These are phyloP conservation scores for Auanema sp. DNA, from an alignment of 2,888 invertebrate genomes.

Conservation along the genomic window DNA sequence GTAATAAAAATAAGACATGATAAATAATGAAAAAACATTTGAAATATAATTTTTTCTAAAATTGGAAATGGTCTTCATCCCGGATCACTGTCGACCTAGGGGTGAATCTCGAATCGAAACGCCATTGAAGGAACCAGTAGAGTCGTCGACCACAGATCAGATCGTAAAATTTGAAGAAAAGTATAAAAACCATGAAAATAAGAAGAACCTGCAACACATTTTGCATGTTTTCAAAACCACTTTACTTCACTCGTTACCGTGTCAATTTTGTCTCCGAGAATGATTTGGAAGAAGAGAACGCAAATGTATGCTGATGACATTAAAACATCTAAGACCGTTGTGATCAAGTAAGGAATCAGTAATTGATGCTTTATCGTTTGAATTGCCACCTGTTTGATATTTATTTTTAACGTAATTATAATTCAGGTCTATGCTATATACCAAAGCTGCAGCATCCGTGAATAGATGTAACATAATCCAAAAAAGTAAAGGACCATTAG, in stretches of 20 bases:
- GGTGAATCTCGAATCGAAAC: constrained; percentile 39
- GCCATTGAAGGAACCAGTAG: constrained; percentile 49
- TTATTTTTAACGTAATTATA: background rate
- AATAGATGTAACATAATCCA: constrained; percentile 44
- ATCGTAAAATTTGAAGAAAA: constrained; percentile 46
- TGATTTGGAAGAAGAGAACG: constrained; percentile 31
- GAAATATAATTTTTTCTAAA: constrained; percentile 22
- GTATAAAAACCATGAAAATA: constrained; percentile 40
- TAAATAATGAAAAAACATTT: background rate
- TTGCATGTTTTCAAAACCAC: background rate
- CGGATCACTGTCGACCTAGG: constrained; percentile 41
- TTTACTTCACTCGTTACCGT: constrained; percentile 21
- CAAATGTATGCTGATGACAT: constrained; percentile 35
- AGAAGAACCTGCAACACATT: constrained; percentile 33
- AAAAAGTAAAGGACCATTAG: constrained; percentile 37
- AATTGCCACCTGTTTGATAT: constrained; percentile 25
- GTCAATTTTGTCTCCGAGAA: constrained; percentile 29
- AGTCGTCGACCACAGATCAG: constrained; percentile 44
- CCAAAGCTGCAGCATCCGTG: constrained; percentile 36
- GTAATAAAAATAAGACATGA: background rate
- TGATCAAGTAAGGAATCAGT: constrained; percentile 30
- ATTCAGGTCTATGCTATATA: constrained; percentile 13
- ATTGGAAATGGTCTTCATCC: constrained; percentile 45
- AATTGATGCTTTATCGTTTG: constrained; percentile 23
- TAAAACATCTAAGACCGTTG: constrained; percentile 34